Percentiles rank a stretch among this genome's conserved stretches.
Conservation (phyloP, 2,113 vertebrate species). For the Hypocryptadius cinnamomeus region DNA sequence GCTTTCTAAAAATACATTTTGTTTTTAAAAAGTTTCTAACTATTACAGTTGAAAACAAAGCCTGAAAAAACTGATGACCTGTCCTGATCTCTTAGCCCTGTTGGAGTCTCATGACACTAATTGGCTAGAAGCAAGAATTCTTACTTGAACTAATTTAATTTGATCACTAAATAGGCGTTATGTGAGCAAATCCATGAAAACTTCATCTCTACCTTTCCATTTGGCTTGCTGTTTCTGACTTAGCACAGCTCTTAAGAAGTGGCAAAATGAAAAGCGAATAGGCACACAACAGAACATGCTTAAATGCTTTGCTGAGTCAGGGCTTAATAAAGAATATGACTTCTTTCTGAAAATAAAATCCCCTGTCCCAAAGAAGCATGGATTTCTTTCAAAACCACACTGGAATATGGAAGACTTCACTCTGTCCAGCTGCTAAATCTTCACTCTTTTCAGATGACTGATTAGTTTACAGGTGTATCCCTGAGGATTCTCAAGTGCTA, state of each 20-base stretch:
- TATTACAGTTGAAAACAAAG: neutral
- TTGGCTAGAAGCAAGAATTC: neutral
- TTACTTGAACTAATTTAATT: neutral
- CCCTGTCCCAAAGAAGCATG: neutral
- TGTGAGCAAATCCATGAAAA: neutral
- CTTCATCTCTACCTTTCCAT: neutral
- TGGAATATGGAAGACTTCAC: neutral
- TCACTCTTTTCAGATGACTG: neutral
- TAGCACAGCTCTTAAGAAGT: neutral
- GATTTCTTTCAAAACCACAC: neutral
- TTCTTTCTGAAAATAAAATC: neutral
- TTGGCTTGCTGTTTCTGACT: neutral
- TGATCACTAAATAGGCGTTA: neutral
- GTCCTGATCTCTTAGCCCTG: neutral
- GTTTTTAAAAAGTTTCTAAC: neutral
- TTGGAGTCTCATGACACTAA: neutral
- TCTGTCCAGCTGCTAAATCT: neutral
- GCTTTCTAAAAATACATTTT: neutral
- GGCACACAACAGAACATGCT: neutral
- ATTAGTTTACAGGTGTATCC: neutral
- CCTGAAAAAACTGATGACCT: neutral
- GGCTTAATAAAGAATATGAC: neutral
- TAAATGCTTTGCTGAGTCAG: neutral
- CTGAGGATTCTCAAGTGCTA: neutral
- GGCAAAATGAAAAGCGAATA: neutral